phyloP scores from a whole-genome alignment of 2,113 vertebrate species.

The Neoarius graeffei region DNA sequence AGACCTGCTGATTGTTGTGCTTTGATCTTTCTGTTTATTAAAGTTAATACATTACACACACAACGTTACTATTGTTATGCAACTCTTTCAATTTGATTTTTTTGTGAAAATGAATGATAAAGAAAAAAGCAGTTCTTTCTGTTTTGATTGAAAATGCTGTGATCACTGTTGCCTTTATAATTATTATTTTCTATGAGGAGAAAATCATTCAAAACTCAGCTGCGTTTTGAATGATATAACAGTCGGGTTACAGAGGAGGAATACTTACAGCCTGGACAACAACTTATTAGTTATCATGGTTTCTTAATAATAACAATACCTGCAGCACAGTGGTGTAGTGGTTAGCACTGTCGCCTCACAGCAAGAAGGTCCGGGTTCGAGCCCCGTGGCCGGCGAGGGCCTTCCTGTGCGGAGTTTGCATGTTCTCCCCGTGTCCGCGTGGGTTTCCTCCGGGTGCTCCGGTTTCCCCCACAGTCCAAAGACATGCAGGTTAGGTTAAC shows the following conservation, averaged over 20 bases:
- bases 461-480: no score
- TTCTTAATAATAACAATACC: background rate
- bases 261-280: no score
- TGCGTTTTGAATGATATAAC: no score
- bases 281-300: background rate
- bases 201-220: background rate
- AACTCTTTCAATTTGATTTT: background rate
- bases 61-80: background rate
- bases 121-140: fast-evolving
- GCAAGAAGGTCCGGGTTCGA: no score
- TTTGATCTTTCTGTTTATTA: background rate
- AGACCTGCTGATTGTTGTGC: background rate
- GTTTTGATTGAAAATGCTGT: background rate
- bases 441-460: no score
- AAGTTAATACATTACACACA: background rate
- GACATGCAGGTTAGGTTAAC: no score
- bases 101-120: background rate
- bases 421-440: no score
- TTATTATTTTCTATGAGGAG: background rate
- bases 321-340: no score
- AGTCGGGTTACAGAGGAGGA: no score
- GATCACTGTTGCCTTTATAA: background rate
- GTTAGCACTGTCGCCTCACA: no score
- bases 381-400: no score
- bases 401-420: no score